A percentile compares a stretch with the other conserved stretches of the same genome.
Evolutionary conservation across 1,140 invertebrate genomes (phyloP).

Genomic region (Drosophila gunungcola): DNA sequence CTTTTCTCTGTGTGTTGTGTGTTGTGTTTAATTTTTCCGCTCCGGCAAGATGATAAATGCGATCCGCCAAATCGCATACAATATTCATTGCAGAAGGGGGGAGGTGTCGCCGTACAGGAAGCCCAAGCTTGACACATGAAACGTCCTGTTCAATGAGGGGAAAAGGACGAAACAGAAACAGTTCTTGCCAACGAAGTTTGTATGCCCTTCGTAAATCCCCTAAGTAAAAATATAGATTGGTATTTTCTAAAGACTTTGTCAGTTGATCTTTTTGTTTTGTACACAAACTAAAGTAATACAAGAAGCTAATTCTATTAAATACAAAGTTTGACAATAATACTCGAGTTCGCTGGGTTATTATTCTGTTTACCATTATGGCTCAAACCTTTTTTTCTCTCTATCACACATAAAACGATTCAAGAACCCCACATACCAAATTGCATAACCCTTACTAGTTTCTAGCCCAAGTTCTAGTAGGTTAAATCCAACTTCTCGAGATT

Average conservation of each 20-base stretch:
- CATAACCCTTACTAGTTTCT: too few species aligned
- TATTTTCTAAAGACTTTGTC: too few species aligned
- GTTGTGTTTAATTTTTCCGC: slow-evolving; percentile 72
- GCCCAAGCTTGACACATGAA: slow-evolving; percentile 69
- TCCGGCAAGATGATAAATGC: slow-evolving; percentile 70
- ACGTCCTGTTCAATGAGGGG: slow-evolving; percentile 53
- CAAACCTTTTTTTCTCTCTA: too few species aligned
- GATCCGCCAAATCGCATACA: slow-evolving; percentile 29
- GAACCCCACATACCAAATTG: not conserved
- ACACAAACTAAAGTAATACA: too few species aligned
- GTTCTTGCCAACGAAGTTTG: slow-evolving; percentile 1
- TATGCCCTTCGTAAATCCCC: slow-evolving; percentile 26
- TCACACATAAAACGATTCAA: not conserved
- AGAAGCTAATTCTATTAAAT: too few species aligned
- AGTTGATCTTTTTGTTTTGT: too few species aligned
- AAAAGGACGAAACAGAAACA: slow-evolving; percentile 4
- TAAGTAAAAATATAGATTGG: too few species aligned
- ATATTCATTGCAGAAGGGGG: slow-evolving; percentile 20
- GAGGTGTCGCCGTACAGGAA: slow-evolving; percentile 65
- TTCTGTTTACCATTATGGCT: too few species aligned
- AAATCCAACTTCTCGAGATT: too few species aligned
- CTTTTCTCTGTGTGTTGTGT: not conserved
- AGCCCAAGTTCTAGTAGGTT: too few species aligned
- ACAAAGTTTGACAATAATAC: too few species aligned
- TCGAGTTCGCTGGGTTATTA: too few species aligned